phyloP scores from a whole-genome alignment of 1,140 invertebrate species.

The Papilio polytes region DNA sequence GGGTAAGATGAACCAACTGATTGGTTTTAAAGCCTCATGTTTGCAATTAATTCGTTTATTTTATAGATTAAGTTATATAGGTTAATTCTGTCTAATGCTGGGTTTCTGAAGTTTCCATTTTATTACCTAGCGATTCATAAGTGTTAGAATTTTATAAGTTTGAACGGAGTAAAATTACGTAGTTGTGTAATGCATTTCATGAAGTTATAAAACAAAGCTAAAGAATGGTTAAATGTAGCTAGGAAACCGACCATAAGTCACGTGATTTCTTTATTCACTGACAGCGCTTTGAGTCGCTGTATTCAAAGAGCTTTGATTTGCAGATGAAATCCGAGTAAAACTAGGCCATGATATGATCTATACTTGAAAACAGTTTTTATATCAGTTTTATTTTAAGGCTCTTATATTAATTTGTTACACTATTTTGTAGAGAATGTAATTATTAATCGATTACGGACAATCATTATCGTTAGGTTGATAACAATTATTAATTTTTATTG shows the following conservation, averaged over 20 bases:
- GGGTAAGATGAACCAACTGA: neutral
- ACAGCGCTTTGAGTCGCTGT: neutral
- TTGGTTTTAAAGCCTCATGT: neutral
- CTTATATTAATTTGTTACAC: neutral
- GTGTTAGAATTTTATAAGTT: too few relatives aligned
- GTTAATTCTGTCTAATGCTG: neutral
- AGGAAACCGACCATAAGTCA: too few relatives aligned
- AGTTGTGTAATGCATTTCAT: too few relatives aligned
- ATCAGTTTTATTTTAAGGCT: too few relatives aligned
- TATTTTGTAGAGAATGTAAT: neutral
- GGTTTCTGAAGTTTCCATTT: too few relatives aligned
- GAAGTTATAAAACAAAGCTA: too few relatives aligned
- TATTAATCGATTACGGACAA: slow-evolving; percentile 5
- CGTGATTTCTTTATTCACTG: neutral
- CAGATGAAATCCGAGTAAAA: neutral
- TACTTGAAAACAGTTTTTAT: neutral
- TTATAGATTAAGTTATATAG: neutral
- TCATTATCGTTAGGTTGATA: neutral
- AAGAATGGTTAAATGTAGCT: too few relatives aligned
- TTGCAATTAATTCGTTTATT: neutral
- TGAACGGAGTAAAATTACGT: too few relatives aligned
- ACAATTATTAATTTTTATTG: too few relatives aligned
- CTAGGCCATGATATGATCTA: neutral
- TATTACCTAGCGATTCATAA: too few relatives aligned
- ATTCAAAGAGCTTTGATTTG: slow-evolving; percentile 1